Evolutionary conservation across 2,797 vertebrate genomes (phyloP), one percentile per base, ranked within the genome.

Genomic region (Lacerta viridis): DNA sequence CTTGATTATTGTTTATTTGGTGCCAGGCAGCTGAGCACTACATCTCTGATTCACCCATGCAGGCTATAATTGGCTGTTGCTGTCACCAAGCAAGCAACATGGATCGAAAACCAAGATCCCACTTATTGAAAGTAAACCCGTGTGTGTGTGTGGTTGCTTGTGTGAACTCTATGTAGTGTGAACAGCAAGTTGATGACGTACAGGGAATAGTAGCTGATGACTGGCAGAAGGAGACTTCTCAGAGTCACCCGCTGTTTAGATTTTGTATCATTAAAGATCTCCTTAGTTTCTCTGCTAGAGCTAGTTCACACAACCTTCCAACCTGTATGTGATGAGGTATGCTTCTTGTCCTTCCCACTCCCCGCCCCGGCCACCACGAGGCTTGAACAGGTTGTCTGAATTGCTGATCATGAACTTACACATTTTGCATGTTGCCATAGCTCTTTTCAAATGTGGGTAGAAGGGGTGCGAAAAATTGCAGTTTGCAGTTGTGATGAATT

Each of bases 361-460:
- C 50, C 50, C 1, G 1, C 11, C 13, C 23, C 6, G 7, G 25
- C 46, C 17, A 11, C 41, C 64, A 46, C 72, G 3, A 5, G 11
- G 43, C 29, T 74, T 36, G 46, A 84, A 84, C 11, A 74, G 10
- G 29, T 72, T 83, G 82, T 83, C 43, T 71, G 69, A 55, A 55
- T 72, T 36, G 71, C 27, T 74, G 15, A 74, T 59, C 69, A 55
- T 72, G 69, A 74, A 6, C 11, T 29, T 29, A 50, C 43, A 69
- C 46, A 36, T 69, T 75, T 84, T 74, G n/a, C 23, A 25, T 13
- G 25, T 15, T 29, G 61, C 23, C 36, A 9, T 41, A 13, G 29
- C n/a, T 33, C 68, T 23, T 50, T 55, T 10, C 39, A 84, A 59
- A 74, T 55, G 46, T 59, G 68, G n/a, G n/a, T 15, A 55, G 69